A percentile compares a stretch with the other conserved stretches of the same genome.
Evolutionary conservation across 1,140 invertebrate species (phyloP).

Genomic region (Drosophila pruinosa): DNA sequence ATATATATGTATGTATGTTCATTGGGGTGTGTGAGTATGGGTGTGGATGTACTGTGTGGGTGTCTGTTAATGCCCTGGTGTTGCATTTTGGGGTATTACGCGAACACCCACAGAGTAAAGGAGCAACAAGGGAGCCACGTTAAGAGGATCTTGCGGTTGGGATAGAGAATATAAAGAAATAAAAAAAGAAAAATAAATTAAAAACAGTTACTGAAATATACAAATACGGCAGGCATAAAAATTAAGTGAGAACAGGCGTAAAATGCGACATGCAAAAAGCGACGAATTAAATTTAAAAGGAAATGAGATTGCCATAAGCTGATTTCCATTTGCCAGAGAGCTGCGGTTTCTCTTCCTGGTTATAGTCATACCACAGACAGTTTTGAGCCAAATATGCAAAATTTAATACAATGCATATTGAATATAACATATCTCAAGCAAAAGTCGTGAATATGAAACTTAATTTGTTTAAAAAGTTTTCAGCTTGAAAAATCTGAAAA

Average conservation of each 20-base stretch:
- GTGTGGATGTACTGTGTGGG: slow-evolving; percentile 3
- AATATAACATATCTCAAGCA: too few species aligned
- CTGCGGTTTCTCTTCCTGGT: slow-evolving; percentile 1
- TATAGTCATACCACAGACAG: background rate
- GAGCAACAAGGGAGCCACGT: slow-evolving; percentile 28
- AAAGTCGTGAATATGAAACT: background rate
- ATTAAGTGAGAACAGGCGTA: slow-evolving; percentile 36
- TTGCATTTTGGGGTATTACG: slow-evolving; percentile 59
- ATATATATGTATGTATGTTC: background rate
- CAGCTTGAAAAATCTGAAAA: background rate
- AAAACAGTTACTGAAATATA: slow-evolving; percentile 39
- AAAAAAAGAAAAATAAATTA: slow-evolving; percentile 12
- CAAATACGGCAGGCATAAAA: slow-evolving; percentile 36
- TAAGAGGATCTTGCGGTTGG: slow-evolving; percentile 65
- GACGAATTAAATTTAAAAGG: slow-evolving; percentile 72
- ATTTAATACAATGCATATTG: background rate
- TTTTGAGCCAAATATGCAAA: background rate
- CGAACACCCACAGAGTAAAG: slow-evolving; percentile 26
- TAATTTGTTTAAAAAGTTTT: background rate
- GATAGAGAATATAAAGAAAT: slow-evolving; percentile 10
- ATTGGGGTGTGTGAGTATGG: slow-evolving; percentile 5
- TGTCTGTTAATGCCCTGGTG: slow-evolving; percentile 45
- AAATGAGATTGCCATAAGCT: slow-evolving; percentile 60
- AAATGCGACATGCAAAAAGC: slow-evolving; percentile 44
- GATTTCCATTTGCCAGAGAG: slow-evolving; percentile 8